These are phyloP conservation scores for Actenoides lindsayi DNA, from an alignment of 2,113 vertebrate species.

Conservation along the genomic window DNA sequence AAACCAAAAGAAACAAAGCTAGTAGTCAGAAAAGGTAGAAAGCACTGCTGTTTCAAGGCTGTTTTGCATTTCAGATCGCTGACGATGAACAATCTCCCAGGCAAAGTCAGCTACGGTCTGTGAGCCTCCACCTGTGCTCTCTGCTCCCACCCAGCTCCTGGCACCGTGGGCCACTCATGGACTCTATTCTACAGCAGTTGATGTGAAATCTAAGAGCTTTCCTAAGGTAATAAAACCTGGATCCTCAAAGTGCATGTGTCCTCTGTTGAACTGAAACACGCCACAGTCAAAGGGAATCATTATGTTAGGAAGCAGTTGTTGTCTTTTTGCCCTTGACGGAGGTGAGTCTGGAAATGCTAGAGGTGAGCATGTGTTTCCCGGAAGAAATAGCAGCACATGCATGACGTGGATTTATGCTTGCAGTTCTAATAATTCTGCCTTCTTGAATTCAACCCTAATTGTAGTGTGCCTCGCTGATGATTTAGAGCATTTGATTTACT, in stretches of 20 bases:
- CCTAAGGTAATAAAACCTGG: not conserved
- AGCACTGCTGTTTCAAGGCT: not conserved
- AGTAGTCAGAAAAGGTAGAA: not conserved
- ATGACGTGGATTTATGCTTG: not conserved
- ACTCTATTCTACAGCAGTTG: not conserved
- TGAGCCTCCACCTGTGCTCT: not conserved
- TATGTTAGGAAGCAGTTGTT: not conserved
- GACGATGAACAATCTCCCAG: not conserved
- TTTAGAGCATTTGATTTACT: constrained; percentile 57
- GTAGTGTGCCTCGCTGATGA: constrained; percentile 21
- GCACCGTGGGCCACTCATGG: fast-evolving
- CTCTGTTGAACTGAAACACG: not conserved
- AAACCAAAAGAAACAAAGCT: not conserved
- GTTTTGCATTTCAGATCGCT: not conserved
- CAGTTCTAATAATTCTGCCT: constrained; percentile 21
- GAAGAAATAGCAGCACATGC: constrained; percentile 6
- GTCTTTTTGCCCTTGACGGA: constrained; percentile 13
- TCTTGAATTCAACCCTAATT: constrained; percentile 48
- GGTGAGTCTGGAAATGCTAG: not conserved
- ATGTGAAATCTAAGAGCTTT: not conserved
- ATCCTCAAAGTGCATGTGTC: not conserved
- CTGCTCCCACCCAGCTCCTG: not conserved
- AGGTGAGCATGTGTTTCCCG: not conserved
- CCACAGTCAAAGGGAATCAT: not conserved
- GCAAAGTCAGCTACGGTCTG: not conserved